Evolutionary conservation across 2,888 invertebrate genomes (phyloP), one percentile per base, ranked within the genome.

Genomic region (Calephelis perditalis): DNA sequence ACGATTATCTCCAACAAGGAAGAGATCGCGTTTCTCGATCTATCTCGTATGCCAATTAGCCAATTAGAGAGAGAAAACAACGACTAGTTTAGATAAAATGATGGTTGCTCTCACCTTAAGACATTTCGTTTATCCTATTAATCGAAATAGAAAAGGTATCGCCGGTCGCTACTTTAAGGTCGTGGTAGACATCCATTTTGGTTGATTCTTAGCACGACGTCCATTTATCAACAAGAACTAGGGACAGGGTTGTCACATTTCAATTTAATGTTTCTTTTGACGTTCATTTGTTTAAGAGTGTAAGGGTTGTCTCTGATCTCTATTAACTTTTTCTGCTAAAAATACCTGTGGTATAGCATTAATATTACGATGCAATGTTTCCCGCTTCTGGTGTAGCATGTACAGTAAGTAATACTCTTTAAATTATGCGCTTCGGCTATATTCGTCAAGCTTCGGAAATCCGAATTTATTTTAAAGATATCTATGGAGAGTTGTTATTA

Each of bases 11-110:
- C 69, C 71, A 73, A 80, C 76, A 74, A 84, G 87, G 87, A 86
- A 88, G 85, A 78, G 86, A 88, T 88, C 82, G 82, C 78, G 76
- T 75, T 73, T 72, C 73, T 74, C 72, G 83, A 86, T 85, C 82
- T 84, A 83, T 82, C 83, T 74, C 79, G 86, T 86, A 86, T 86
- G 84, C 88, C 89, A 90, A 90, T 90, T 90, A 89, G 88, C 88
- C 86, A 89, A 89, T 89, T 89, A 90, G 87, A 87, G 84, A 77
- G 74, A 73, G 75, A 79, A 76, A 81, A 84, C 85, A 84, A 81
- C 81, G 74, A 73, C 62, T 62, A 69, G 73, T 73, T 73, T 60
- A 79, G 82, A 84, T 84, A 82, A 83, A 76, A 66, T 60, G 67
- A 72, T 73, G 76, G 79, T 73, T 78, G 73, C 71, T 73, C 73